Evolutionary conservation across 1,140 invertebrate genomes (phyloP), one percentile per base, ranked within the genome.

Genomic region (Drosophila persimilis): DNA sequence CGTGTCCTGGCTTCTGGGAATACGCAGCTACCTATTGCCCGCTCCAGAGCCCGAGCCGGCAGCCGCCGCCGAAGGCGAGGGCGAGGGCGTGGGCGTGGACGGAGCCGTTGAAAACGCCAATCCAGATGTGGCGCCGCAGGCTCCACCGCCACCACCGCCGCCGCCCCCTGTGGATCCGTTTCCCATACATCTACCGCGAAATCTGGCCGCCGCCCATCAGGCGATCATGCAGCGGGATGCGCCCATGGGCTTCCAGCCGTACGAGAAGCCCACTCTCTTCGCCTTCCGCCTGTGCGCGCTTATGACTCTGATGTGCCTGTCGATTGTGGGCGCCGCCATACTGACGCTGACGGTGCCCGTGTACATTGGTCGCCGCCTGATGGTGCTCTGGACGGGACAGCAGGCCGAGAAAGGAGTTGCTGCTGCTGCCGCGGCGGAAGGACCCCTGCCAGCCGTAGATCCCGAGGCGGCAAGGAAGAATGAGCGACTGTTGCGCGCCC

Each of bases 1-100:
- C 2, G 96, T 98, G 0, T 95, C 98, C 0, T 97, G 96, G 93
- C 74, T 97, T 13, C 91, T 99, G 1, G 96, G 96, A 51, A 93
- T 99, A 0, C 94, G 97, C 50, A 98, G 97, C 0, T 99, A 99
- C 90, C 92, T 99, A 13, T 91, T 99, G 6, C 95, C 96, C 1
- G 94, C 95, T 52, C 45, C 91, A 7, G 69, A 86, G 45, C 69
- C 74, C 15, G 47, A 65, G 15, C 43, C 35, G 26, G 29, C 44
- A 9, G 26, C 83, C 13, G 60, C 93, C 0, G 92, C 93, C 43
- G 89, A 92, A 13, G 15, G 24, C 5, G 61, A 62, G 41, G 51
- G 13, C 20, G 46, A 44, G 17, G 54, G 17, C 22, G 64, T 3
- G n/a, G 6, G 60, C 59, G 3, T 6, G 3, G 4, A 26, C 24